phyloP scores from a whole-genome alignment of 1,140 invertebrate genomes.

The Calycopis cecrops region DNA sequence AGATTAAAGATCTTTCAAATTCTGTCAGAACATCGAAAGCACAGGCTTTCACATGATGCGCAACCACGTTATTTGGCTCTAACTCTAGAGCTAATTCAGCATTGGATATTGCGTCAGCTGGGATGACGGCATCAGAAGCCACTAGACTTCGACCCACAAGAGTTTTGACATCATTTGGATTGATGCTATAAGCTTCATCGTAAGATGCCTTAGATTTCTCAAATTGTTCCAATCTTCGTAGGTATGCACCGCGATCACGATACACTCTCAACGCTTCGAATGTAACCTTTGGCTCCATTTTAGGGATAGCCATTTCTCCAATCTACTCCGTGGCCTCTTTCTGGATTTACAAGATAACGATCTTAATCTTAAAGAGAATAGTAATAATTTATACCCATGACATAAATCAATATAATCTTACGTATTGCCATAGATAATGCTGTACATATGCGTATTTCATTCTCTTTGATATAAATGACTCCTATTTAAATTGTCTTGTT shows the following conservation, averaged over 20 bases:
- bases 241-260: constrained; percentile 70
- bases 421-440: too few species aligned
- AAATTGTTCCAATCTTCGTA: constrained; percentile 69
- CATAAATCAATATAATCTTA: too few species aligned
- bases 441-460: too few species aligned
- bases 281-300: too few species aligned
- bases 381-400: too few species aligned
- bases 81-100: constrained; percentile 69
- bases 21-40: constrained; percentile 75
- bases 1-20: constrained; percentile 74
- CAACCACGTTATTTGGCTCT: constrained; percentile 64
- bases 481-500: too few species aligned
- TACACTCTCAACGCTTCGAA: constrained; percentile 70
- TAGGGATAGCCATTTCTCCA: too few species aligned
- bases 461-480: too few species aligned
- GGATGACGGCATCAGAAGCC: constrained; percentile 68
- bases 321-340: too few species aligned
- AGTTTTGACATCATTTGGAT: constrained; percentile 65
- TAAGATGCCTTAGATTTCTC: too few species aligned
- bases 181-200: constrained; percentile 62
- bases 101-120: constrained; percentile 69
- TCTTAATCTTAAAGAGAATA: too few species aligned
- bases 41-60: constrained; percentile 70
- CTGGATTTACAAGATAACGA: too few species aligned
- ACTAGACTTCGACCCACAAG: constrained; percentile 69